Conservation (phyloP, 2,888 invertebrate genomes). For the Cantharis nigra region DNA sequence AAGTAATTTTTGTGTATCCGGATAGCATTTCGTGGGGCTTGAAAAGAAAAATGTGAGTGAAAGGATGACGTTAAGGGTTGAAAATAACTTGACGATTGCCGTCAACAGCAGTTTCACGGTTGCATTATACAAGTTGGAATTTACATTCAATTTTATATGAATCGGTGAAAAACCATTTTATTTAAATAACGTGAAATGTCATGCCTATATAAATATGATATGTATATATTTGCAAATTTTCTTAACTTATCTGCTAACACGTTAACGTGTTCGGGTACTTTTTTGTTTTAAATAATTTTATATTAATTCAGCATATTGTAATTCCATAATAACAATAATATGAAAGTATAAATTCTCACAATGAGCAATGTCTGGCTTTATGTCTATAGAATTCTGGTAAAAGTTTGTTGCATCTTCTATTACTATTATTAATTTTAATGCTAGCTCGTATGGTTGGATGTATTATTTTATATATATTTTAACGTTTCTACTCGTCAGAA, state of each 20-base stretch:
- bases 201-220: neutral
- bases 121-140: constrained; percentile 30
- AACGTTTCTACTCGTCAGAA: neutral
- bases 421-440: neutral
- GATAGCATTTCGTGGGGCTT: constrained; percentile 27
- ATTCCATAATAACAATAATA: neutral
- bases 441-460: neutral
- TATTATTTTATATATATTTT: neutral
- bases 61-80: constrained; percentile 26
- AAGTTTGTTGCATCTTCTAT: neutral
- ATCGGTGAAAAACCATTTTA: constrained; percentile 1
- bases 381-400: neutral
- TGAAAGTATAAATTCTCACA: neutral
- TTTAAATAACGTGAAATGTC: neutral
- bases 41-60: constrained; percentile 32
- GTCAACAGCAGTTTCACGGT: constrained; percentile 37
- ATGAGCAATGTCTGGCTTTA: neutral
- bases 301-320: neutral
- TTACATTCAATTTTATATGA: constrained; percentile 4
- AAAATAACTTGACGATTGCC: constrained; percentile 40
- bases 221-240: neutral
- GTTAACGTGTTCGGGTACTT: neutral
- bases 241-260: neutral
- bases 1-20: constrained; percentile 20
- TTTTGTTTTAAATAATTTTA: neutral